Evolutionary conservation across 2,888 invertebrate genomes (phyloP).

Genomic region (Monochamus alternatus): DNA sequence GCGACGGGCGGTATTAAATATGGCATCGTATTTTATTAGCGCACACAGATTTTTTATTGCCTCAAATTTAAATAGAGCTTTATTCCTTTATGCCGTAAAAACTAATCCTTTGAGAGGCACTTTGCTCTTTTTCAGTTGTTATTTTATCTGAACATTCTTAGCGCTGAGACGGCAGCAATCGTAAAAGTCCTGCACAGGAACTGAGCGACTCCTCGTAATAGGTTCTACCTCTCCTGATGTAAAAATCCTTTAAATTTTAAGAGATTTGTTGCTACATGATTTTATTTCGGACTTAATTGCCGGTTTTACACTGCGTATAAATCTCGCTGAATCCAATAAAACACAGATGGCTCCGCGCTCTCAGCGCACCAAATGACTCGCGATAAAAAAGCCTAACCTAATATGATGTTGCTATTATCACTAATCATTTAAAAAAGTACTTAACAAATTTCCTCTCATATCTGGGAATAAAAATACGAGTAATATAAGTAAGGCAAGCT

Average conservation of each 20-base stretch:
- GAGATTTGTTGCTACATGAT: conserved; percentile 56
- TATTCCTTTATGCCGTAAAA: conserved; percentile 54
- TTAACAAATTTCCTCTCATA: conserved; percentile 15
- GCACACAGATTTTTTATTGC: conserved; percentile 56
- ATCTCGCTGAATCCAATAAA: conserved; percentile 54
- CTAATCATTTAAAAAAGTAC: conserved; percentile 29
- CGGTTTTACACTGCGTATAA: conserved; percentile 56
- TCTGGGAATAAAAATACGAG: neutral
- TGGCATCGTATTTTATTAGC: conserved; percentile 52
- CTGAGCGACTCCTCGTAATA: conserved; percentile 50
- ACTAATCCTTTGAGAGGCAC: conserved; percentile 54
- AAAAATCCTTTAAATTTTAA: conserved; percentile 51
- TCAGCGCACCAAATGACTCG: conserved; percentile 22
- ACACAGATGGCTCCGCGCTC: conserved; percentile 50
- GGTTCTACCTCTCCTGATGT: conserved; percentile 40
- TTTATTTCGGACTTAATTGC: conserved; percentile 58
- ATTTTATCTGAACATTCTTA: conserved; percentile 54
- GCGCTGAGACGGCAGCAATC: conserved; percentile 47
- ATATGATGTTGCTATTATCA: conserved; percentile 20
- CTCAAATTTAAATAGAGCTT: conserved; percentile 56
- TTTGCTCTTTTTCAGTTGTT: conserved; percentile 47
- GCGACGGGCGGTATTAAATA: conserved; percentile 52
- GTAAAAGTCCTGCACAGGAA: conserved; percentile 52
- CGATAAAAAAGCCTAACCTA: conserved; percentile 16
- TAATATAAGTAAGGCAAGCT: neutral